A percentile compares a stretch with the other conserved stretches of the same genome.
These are phyloP conservation scores for Hymenopus coronatus DNA, from an alignment of 2,888 invertebrate species.

Conservation along the genomic window DNA sequence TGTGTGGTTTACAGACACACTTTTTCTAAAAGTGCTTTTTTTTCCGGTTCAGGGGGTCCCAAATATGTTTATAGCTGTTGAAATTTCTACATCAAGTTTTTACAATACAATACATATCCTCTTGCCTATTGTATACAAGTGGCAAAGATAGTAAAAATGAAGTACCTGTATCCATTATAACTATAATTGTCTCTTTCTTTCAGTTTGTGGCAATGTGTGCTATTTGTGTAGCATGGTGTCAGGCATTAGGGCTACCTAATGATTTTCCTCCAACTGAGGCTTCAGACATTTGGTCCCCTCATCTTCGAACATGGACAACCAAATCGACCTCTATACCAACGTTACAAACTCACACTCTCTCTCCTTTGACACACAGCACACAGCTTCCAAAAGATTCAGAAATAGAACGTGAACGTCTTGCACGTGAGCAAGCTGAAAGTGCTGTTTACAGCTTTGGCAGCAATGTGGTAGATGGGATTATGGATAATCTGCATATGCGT, in stretches of 20 bases:
- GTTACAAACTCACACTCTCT: not conserved
- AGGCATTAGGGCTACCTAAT: not conserved
- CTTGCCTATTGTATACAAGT: too few relatives aligned
- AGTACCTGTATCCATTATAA: not conserved
- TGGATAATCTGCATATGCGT: slow-evolving; percentile 47
- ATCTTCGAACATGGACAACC: not conserved
- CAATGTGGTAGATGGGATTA: slow-evolving; percentile 51
- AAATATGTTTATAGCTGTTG: too few relatives aligned
- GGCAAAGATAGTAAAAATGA: not conserved
- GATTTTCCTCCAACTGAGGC: too few relatives aligned
- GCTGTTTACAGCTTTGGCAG: slow-evolving; percentile 51
- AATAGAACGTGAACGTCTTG: not conserved
- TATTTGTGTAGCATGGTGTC: not conserved
- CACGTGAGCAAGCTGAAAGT: slow-evolving; percentile 38
- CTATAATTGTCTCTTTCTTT: not conserved
- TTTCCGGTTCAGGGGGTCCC: too few relatives aligned
- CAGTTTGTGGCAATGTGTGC: not conserved
- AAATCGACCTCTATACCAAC: not conserved
- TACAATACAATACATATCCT: too few relatives aligned
- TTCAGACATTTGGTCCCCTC: not conserved
- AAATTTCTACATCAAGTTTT: too few relatives aligned
- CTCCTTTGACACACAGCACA: not conserved
- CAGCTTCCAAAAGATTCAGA: not conserved
- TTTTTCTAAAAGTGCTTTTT: too few relatives aligned
- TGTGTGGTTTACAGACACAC: too few relatives aligned